phyloP scores from a whole-genome alignment of 2,113 vertebrate genomes.

The Dicaeum eximium region DNA sequence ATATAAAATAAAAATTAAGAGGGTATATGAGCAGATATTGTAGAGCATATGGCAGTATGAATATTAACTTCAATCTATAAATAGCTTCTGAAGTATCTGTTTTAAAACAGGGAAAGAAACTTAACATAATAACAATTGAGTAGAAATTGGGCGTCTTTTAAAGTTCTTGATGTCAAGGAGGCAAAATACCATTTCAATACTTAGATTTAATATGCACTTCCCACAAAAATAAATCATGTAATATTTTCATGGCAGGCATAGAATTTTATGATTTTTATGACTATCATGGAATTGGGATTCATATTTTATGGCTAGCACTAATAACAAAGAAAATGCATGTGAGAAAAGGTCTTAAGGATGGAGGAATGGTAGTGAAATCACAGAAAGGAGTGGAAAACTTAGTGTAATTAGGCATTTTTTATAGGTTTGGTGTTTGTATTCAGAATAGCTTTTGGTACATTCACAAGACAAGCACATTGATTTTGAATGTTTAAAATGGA shows the following conservation, averaged over 20 bases:
- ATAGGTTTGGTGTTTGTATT: not conserved
- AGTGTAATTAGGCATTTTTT: conserved; percentile 22
- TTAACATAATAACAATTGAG: conserved; percentile 57
- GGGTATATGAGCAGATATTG: conserved; percentile 30
- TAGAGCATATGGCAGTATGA: conserved; percentile 52
- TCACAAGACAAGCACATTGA: not conserved
- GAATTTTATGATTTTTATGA: conserved; percentile 81
- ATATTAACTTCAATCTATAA: conserved; percentile 64
- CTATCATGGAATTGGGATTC: conserved; percentile 74
- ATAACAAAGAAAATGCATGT: conserved; percentile 70
- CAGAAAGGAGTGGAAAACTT: conserved; percentile 31
- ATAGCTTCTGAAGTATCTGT: conserved; percentile 41
- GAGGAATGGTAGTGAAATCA: not conserved
- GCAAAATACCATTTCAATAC: conserved; percentile 49
- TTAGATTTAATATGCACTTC: conserved; percentile 68
- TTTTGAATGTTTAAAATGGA: not conserved
- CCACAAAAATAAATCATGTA: conserved; percentile 74
- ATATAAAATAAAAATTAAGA: conserved; percentile 65
- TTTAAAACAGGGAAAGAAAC: conserved; percentile 60
- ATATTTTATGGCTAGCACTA: conserved; percentile 75
- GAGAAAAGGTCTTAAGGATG: conserved; percentile 33
- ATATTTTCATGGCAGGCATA: conserved; percentile 75
- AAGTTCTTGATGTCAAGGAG: conserved; percentile 64
- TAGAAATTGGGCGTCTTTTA: conserved; percentile 46
- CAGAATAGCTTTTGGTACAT: not conserved